Evolutionary conservation across 2,113 vertebrate genomes (phyloP).

Genomic region (Cryptotis parvus): DNA sequence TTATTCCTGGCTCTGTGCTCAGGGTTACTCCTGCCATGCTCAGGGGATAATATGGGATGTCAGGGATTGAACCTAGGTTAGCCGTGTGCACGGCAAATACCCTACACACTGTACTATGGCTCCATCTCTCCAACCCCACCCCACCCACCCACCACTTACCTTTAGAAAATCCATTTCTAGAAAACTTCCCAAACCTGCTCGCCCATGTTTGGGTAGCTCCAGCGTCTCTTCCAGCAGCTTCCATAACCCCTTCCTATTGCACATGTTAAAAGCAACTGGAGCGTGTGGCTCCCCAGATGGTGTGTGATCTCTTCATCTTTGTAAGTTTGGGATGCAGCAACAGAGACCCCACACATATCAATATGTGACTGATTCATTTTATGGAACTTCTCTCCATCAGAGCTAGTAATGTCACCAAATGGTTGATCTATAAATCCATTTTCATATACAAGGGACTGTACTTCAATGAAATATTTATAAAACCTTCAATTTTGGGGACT

Average conservation of each 20-base stretch:
- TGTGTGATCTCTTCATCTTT: not conserved
- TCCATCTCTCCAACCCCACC: no score
- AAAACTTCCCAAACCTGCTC: not conserved
- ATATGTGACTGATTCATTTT: not conserved
- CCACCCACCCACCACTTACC: not conserved
- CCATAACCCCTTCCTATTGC: no score
- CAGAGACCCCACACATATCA: not conserved
- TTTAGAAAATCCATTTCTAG: not conserved
- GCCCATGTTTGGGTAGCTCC: not conserved
- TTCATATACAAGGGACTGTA: not conserved
- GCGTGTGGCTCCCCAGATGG: not conserved
- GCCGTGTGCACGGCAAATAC: no score
- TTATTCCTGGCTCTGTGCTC: no score
- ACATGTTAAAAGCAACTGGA: not conserved
- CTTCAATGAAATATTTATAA: not conserved
- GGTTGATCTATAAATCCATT: not conserved
- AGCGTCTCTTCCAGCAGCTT: not conserved
- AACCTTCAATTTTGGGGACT: conserved; percentile 1
- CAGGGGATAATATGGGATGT: no score
- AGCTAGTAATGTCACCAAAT: not conserved
- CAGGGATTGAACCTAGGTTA: no score
- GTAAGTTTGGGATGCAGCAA: not conserved
- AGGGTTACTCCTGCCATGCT: no score
- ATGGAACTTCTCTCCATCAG: no score
- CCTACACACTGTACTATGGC: no score